Conservation (phyloP, 2,113 vertebrate species). For the Garra rufa region DNA sequence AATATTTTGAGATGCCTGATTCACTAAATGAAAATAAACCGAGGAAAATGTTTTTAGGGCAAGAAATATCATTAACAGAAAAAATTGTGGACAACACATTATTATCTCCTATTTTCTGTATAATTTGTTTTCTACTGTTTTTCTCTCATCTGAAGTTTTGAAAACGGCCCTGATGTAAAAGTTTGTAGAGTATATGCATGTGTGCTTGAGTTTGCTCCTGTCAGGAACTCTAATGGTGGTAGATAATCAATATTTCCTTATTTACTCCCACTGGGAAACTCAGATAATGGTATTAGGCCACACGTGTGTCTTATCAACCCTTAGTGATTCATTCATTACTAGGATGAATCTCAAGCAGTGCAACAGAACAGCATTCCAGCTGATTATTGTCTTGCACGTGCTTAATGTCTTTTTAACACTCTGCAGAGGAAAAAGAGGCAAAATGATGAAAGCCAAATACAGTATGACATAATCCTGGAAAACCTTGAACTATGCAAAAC, state of each 20-base stretch:
- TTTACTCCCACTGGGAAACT: conserved; percentile 9
- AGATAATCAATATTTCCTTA: conserved; percentile 24
- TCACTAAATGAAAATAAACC: not conserved
- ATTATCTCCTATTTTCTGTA: too few relatives aligned
- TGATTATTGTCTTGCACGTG: not conserved
- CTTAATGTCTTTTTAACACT: not conserved
- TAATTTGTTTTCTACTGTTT: not conserved
- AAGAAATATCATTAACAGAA: not conserved
- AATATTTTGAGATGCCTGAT: not conserved
- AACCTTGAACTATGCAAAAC: not conserved
- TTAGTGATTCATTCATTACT: not conserved
- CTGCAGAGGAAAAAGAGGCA: not conserved
- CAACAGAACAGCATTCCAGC: not conserved
- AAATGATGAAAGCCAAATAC: not conserved
- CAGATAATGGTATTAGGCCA: conserved; percentile 7
- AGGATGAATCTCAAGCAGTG: not conserved
- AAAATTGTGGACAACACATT: not conserved
- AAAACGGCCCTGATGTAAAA: not conserved
- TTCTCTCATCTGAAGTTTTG: not conserved
- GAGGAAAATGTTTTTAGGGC: not conserved
- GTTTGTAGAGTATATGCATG: not conserved
- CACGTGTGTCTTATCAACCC: not conserved
- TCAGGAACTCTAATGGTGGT: conserved; percentile 7
- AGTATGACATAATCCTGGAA: not conserved
- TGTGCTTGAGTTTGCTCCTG: not conserved